Percentiles rank a stretch among this genome's conserved stretches.
Conservation (phyloP, 2,888 invertebrate genomes). For the Drosophila mimetica region DNA sequence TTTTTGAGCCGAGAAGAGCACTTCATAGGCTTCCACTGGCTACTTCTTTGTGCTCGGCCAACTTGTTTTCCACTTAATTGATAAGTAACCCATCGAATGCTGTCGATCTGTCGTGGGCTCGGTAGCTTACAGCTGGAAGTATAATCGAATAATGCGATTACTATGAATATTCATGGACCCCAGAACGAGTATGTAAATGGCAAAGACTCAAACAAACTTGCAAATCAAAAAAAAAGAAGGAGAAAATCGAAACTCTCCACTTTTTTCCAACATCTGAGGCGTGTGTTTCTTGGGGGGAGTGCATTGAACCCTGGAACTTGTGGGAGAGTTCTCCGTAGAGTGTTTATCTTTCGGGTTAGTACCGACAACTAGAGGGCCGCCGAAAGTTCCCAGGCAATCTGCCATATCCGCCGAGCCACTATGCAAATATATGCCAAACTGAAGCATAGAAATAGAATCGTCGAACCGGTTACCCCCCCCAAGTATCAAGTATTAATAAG, state of each 20-base stretch:
- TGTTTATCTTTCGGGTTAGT: slow-evolving; percentile 48
- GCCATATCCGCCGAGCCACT: slow-evolving; percentile 44
- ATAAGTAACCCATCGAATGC: slow-evolving; percentile 14
- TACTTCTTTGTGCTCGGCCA: slow-evolving; percentile 4
- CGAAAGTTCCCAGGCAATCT: slow-evolving; percentile 18
- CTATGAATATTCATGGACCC: slow-evolving; percentile 26
- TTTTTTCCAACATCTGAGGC: slow-evolving; percentile 11
- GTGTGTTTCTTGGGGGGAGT: slow-evolving; percentile 25
- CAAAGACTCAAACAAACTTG: slow-evolving; percentile 1
- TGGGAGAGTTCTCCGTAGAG: slow-evolving; percentile 1
- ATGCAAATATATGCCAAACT: slow-evolving; percentile 67
- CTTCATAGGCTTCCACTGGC: neutral
- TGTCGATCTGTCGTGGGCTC: slow-evolving; percentile 7
- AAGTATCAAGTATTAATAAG: slow-evolving; percentile 51
- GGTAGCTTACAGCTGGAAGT: slow-evolving; percentile 29
- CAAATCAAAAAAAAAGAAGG: neutral
- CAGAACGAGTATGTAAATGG: slow-evolving; percentile 40
- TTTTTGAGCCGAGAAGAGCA: neutral
- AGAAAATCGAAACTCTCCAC: neutral
- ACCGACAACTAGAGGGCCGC: slow-evolving; percentile 31
- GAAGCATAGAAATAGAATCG: slow-evolving; percentile 34
- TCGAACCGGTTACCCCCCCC: slow-evolving; percentile 16
- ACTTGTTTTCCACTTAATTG: slow-evolving; percentile 17
- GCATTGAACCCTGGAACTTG: slow-evolving; percentile 34
- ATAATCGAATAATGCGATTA: slow-evolving; percentile 39